Evolutionary conservation across 2,888 invertebrate genomes (phyloP).

Genomic region (Vesta saturnalis): DNA sequence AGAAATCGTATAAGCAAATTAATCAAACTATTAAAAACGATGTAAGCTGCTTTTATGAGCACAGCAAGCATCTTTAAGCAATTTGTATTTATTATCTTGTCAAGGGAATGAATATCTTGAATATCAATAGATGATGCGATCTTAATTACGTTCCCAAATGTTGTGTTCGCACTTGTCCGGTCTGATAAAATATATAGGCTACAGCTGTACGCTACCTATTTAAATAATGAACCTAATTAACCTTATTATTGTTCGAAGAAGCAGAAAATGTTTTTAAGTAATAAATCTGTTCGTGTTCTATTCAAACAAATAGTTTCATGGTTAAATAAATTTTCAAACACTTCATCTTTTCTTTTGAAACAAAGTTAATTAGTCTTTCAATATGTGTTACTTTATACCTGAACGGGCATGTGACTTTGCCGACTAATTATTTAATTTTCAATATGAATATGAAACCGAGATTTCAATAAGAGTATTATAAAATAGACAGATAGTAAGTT

Average conservation of each 20-base stretch:
- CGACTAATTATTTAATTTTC: no score
- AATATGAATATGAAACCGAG: no score
- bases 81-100: conserved; percentile 6
- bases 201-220: conserved; percentile 2
- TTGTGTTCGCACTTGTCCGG: conserved; percentile 2
- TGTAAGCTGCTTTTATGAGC: neutral
- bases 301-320: neutral
- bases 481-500: no score
- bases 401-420: no score
- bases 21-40: neutral
- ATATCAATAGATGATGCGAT: conserved; percentile 9
- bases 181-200: neutral
- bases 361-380: no score
- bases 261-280: neutral
- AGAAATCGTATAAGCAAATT: no score
- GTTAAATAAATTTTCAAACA: neutral
- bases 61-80: neutral
- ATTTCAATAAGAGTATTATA: no score
- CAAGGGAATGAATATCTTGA: conserved; percentile 1
- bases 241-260: neutral
- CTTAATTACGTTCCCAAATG: neutral
- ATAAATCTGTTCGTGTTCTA: conserved; percentile 4
- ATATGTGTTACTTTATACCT: no score
- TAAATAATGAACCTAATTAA: conserved; percentile 4
- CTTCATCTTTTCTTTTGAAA: neutral